Base-by-base conservation (phyloP, 2,113 vertebrate genomes). In the Xiphophorus hellerii region DNA sequence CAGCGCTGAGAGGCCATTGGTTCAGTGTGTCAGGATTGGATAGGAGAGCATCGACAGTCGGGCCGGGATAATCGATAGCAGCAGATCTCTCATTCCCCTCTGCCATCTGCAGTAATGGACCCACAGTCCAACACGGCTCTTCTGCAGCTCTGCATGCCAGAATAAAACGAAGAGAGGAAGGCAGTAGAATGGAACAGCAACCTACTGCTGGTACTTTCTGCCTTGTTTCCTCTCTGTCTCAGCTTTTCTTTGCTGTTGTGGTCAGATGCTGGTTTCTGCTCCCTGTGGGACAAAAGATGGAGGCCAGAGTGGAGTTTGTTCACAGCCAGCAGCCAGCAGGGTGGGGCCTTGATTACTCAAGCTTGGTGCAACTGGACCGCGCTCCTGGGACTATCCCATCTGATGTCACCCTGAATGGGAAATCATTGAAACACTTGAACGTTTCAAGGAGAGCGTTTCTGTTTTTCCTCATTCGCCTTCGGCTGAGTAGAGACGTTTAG, bases 1-100 rank as follows among this genome's bases (percentile, higher is more conserved):
- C 54, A n/a, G 74, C 54, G 66, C 44, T 0, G 28, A 71, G 79
- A 82, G 74, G 75, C 84, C 89, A 87, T 90, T 87, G 85, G 78
- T 80, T 73, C 14, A 30, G 73, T 69, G 63, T 86, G 84, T 90
- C 84, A 91, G 79, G 84, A 83, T 88, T 82, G 31, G 73, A 87
- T 87, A 75, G 71, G 9, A 37, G 73, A 67, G 64, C 83, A 91
- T 93, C 39, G 88, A 92, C 86, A 82, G 76, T 51, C 62, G 54
- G n/a, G 69, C 89, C 48, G 69, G 78, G 77, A 13, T 62, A 29
- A 87, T 92, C 89, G 44, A 90, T 88, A 65, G 54, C 29, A 22
- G 25, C 73, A 61, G 74, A 88, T 88, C 88, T 88, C 87, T 89
- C 89, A 85, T 82, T 91, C 78, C 76, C 83, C 62, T 81, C 69